A percentile compares a stretch with the other conserved stretches of the same genome.
Evolutionary conservation across 2,888 invertebrate species (phyloP).

Genomic region (Lasioglossum zephyrum): DNA sequence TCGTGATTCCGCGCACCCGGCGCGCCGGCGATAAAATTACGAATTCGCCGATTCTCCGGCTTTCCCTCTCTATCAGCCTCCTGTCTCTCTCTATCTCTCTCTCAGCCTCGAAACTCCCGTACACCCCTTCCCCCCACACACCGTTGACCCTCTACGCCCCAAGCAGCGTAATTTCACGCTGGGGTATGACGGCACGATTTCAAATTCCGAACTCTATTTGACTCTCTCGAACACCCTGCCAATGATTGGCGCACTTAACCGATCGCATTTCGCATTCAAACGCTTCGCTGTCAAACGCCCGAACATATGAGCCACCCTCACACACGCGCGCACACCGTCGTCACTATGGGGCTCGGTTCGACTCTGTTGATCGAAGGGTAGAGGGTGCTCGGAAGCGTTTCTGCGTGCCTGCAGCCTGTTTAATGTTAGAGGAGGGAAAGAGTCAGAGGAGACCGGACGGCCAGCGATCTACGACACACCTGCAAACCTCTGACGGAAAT

Average conservation of each 20-base stretch:
- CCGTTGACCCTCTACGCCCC: background rate
- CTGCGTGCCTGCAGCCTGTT: slow-evolving; percentile 36
- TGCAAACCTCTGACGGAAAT: slow-evolving; percentile 65
- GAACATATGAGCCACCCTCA: slow-evolving; percentile 47
- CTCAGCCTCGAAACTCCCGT: background rate
- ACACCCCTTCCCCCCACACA: background rate
- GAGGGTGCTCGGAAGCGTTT: slow-evolving; percentile 45
- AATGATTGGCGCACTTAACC: slow-evolving; percentile 70
- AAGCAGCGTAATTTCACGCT: slow-evolving; percentile 49
- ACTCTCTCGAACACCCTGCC: slow-evolving; percentile 52
- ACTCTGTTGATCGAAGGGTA: slow-evolving; percentile 58
- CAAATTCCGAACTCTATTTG: slow-evolving; percentile 60
- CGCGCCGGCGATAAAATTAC: slow-evolving; percentile 40
- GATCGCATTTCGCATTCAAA: slow-evolving; percentile 70
- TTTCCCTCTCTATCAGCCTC: background rate
- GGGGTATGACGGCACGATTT: slow-evolving; percentile 46
- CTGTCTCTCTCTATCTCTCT: background rate
- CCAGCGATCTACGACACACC: slow-evolving; percentile 65
- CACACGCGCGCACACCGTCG: background rate
- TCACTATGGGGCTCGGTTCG: slow-evolving; percentile 10
- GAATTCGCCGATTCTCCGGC: slow-evolving; percentile 4
- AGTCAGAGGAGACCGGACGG: slow-evolving; percentile 57
- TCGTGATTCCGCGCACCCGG: slow-evolving; percentile 16
- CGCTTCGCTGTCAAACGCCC: slow-evolving; percentile 67
- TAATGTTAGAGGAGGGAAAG: slow-evolving; percentile 51